Evolutionary conservation across 2,888 invertebrate genomes (phyloP).

Genomic region (Nebria salina): DNA sequence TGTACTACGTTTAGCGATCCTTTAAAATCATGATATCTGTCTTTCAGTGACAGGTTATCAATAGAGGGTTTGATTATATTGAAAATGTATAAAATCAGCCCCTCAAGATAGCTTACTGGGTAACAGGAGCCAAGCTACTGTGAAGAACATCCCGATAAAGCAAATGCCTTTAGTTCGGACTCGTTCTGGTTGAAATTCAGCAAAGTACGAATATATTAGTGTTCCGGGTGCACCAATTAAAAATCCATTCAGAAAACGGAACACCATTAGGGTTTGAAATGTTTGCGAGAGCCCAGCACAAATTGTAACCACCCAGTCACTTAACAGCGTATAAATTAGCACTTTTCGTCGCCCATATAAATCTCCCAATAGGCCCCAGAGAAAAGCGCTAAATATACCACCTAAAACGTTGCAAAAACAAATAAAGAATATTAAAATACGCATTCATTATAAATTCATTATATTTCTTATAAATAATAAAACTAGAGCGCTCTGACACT

Average conservation of each 20-base stretch:
- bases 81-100: neutral
- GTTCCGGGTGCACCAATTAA: slow-evolving; percentile 70
- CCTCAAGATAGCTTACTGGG: slow-evolving; percentile 63
- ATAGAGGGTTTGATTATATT: too few species aligned
- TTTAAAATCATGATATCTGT: neutral
- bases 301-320: slow-evolving; percentile 66
- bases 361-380: slow-evolving; percentile 85
- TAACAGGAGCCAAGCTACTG: slow-evolving; percentile 70
- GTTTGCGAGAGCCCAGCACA: slow-evolving; percentile 70
- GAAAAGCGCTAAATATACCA: slow-evolving; percentile 77
- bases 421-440: too few species aligned
- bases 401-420: slow-evolving; percentile 60
- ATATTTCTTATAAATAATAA: too few species aligned
- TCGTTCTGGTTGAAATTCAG: slow-evolving; percentile 71
- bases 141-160: slow-evolving; percentile 72
- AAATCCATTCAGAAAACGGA: slow-evolving; percentile 74
- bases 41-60: neutral
- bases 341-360: slow-evolving; percentile 74
- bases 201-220: slow-evolving; percentile 71
- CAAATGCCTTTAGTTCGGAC: slow-evolving; percentile 70
- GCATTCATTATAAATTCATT: too few species aligned
- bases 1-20: neutral
- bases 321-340: slow-evolving; percentile 50
- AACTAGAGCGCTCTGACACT: too few species aligned
- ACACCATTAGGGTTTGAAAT: slow-evolving; percentile 67